phyloP scores from a whole-genome alignment of 2,888 invertebrate genomes.

The Deroplatys truncata region DNA sequence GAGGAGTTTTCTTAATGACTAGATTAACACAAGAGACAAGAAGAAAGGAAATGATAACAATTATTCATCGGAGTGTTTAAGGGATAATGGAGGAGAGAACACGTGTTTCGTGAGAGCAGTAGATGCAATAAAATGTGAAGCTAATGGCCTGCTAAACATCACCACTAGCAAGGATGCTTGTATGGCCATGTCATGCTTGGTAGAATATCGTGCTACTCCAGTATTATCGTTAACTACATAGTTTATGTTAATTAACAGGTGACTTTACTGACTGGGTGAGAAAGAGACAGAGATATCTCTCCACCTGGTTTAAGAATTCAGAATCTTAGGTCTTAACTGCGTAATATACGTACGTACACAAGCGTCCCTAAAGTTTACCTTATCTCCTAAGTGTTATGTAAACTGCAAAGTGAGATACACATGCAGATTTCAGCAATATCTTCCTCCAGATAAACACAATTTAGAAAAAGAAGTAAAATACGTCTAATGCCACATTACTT shows the following conservation, averaged over 20 bases:
- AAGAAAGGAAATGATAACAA: neutral
- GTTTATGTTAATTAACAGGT: neutral
- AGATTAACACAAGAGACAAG: neutral
- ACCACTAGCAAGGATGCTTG: neutral
- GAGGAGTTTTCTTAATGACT: neutral
- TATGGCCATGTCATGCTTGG: neutral
- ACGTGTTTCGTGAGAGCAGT: neutral
- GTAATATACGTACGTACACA: too few relatives aligned
- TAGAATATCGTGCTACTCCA: neutral
- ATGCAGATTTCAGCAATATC: too few relatives aligned
- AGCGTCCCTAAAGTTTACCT: too few relatives aligned
- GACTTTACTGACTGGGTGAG: neutral
- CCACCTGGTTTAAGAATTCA: too few relatives aligned
- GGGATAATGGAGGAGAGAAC: neutral
- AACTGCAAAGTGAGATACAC: too few relatives aligned
- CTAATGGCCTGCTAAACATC: neutral
- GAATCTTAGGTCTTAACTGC: too few relatives aligned
- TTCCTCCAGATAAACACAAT: too few relatives aligned
- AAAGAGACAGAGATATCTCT: neutral
- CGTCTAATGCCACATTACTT: too few relatives aligned
- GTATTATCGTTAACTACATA: neutral
- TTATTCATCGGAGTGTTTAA: neutral
- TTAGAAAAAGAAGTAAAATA: too few relatives aligned
- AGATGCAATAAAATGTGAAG: neutral
- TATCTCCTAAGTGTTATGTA: too few relatives aligned